Evolutionary conservation across 2,797 vertebrate species (phyloP), one percentile per base, ranked within the genome.

Genomic region (Corythornis leucogaster): DNA sequence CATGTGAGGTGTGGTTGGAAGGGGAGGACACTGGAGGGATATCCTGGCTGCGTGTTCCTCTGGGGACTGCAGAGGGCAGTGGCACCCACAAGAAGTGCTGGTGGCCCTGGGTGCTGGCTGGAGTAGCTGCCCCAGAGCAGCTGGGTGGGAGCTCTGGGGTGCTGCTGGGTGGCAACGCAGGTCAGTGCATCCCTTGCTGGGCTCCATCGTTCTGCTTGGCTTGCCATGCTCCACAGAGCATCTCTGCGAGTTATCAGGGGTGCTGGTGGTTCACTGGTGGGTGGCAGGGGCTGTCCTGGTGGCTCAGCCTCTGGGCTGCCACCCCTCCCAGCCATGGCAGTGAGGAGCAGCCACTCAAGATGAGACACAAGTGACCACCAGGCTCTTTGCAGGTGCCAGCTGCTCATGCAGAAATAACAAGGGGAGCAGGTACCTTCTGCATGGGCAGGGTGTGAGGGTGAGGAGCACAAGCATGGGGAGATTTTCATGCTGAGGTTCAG

Each of bases 1-100:
- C 13, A 0, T 0, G 6, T 6, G 54, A 55, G 38, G 38, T 6
- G 48, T n/a, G 35, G 51, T 40, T 77, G 83, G 70, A 30, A 55
- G 35, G 50, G 51, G 66, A 50, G 50, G 55, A 10, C 1, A 4
- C 40, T 0, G 6, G 19, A 31, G 54, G 35, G 31, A 16, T 0
- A 3, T 33, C 40, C 42, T 0, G 11, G 21, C 80, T 53, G 43
- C 4, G 2, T 30, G 7, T 71, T 81, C 63, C 79, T 55, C 71
- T 21, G 58, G 75, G 63, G 73, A 91, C 94, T 90, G 92, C 91
- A 94, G 92, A 94, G 93, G 94, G 93, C 93, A 82, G 76, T 87
- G 89, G 80, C 76, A 91, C 73, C 92, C 84, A 5, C 2, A 2
- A 70, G 80, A 87, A 66, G 38, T 2, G 2, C 1, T 2, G 43